A percentile compares a stretch with the other conserved stretches of the same genome.
Evolutionary conservation across 1,140 invertebrate genomes (phyloP).

Genomic region (Neelides sp.): DNA sequence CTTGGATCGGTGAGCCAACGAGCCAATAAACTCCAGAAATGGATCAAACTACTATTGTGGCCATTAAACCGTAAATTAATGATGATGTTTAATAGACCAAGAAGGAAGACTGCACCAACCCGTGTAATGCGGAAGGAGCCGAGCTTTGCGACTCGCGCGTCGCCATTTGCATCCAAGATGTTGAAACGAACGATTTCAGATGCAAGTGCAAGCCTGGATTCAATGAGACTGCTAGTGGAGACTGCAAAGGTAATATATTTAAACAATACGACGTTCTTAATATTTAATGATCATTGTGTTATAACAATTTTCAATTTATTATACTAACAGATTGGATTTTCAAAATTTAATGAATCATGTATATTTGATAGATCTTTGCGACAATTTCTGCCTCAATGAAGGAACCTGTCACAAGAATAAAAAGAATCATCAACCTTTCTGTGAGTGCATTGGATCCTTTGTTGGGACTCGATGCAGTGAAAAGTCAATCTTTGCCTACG

Average conservation of each 20-base stretch:
- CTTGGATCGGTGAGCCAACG: constrained; percentile 54
- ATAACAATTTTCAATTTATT: too few relatives aligned
- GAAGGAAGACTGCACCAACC: constrained; percentile 76
- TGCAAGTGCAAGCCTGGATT: constrained; percentile 90
- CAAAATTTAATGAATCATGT: constrained; percentile 10
- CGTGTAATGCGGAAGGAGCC: constrained; percentile 70
- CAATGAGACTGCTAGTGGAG: constrained; percentile 80
- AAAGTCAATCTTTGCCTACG: constrained; percentile 87
- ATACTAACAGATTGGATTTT: background rate
- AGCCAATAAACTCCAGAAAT: background rate
- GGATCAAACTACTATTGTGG: constrained; percentile 7
- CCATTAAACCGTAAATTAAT: constrained; percentile 14
- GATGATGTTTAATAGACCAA: constrained; percentile 45
- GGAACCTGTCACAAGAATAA: constrained; percentile 50
- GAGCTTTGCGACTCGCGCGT: constrained; percentile 75
- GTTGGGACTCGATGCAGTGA: constrained; percentile 78
- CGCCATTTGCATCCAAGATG: constrained; percentile 73
- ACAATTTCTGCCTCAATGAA: constrained; percentile 59
- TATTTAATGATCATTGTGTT: too few relatives aligned
- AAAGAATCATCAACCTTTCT: constrained; percentile 66
- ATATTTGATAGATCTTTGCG: constrained; percentile 59
- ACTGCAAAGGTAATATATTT: too few relatives aligned
- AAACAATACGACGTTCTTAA: too few relatives aligned
- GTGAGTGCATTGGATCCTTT: constrained; percentile 78
- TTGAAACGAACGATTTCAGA: constrained; percentile 71